Conservation (phyloP, 92 coral and sea anemone species). For the Pocillopora meandrina region DNA sequence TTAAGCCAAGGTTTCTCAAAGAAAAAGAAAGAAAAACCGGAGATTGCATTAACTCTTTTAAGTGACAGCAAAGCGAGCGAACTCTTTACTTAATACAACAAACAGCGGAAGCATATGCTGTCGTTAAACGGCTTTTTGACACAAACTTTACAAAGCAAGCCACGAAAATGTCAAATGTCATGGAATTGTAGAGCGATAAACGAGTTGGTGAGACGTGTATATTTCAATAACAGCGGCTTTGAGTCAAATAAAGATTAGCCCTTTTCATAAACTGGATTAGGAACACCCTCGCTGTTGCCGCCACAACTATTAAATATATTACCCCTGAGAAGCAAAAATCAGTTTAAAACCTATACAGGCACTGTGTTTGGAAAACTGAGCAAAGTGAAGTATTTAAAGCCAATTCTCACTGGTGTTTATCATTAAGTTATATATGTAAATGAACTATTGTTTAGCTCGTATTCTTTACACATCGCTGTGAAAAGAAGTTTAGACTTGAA, state of each 20-base stretch:
- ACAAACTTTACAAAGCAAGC: slow-evolving; percentile 8
- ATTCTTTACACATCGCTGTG: slow-evolving; percentile 69
- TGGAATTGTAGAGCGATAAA: slow-evolving; percentile 20
- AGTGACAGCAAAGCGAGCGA: not conserved
- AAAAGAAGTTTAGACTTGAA: slow-evolving; percentile 66
- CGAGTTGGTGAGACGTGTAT: slow-evolving; percentile 6
- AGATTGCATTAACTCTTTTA: not conserved
- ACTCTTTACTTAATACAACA: slow-evolving; percentile 11
- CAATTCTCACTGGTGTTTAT: slow-evolving; percentile 34
- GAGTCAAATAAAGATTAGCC: not conserved
- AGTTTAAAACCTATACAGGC: not conserved
- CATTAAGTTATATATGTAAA: slow-evolving; percentile 50
- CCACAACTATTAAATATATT: not conserved
- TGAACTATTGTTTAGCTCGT: slow-evolving; percentile 42
- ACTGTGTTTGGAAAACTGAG: not conserved
- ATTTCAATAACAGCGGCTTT: slow-evolving; percentile 19
- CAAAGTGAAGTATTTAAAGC: slow-evolving; percentile 8
- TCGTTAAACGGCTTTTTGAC: slow-evolving; percentile 25
- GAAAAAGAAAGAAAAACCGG: not conserved
- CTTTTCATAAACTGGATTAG: not conserved
- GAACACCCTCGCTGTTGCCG: not conserved
- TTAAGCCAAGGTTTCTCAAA: not conserved
- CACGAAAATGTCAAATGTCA: slow-evolving; percentile 36
- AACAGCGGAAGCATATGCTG: slow-evolving; percentile 18
- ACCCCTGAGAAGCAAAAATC: not conserved